Conservation (phyloP, 2,797 vertebrate genomes). For the Apodemus agrarius region DNA sequence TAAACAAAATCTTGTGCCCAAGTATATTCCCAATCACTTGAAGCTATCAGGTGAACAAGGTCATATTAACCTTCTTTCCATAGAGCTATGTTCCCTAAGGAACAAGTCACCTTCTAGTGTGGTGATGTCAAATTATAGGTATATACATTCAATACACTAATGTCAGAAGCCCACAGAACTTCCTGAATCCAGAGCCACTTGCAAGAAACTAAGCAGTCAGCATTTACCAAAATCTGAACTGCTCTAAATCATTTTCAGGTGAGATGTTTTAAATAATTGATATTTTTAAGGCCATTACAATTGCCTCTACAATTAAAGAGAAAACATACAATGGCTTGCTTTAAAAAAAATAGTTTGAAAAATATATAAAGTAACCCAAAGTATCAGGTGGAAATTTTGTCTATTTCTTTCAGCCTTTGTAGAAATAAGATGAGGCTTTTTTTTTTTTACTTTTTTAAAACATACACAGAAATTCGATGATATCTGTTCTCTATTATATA, state of each 20-base stretch:
- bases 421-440: constrained; percentile 78
- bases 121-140: background rate
- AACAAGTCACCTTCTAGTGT: background rate
- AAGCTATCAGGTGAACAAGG: background rate
- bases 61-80: background rate
- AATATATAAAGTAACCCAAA: constrained; percentile 75
- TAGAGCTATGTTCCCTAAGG: background rate
- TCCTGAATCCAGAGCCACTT: constrained; percentile 84
- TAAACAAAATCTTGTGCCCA: background rate
- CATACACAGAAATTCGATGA: constrained; percentile 99
- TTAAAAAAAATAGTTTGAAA: constrained; percentile 53
- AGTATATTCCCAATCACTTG: background rate
- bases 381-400: constrained; percentile 75
- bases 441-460: constrained; percentile 81
- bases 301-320: constrained; percentile 79
- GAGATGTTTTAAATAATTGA: constrained; percentile 77
- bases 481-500: constrained; percentile 93
- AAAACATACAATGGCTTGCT: constrained; percentile 66
- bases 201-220: constrained; percentile 75
- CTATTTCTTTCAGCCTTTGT: constrained; percentile 62
- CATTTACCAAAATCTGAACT: constrained; percentile 79
- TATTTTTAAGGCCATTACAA: constrained; percentile 68
- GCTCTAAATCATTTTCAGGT: constrained; percentile 55
- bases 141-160: background rate
- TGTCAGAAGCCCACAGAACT: constrained; percentile 80